Conservation (phyloP, 2,113 vertebrate species). For the Anolis sagrei region DNA sequence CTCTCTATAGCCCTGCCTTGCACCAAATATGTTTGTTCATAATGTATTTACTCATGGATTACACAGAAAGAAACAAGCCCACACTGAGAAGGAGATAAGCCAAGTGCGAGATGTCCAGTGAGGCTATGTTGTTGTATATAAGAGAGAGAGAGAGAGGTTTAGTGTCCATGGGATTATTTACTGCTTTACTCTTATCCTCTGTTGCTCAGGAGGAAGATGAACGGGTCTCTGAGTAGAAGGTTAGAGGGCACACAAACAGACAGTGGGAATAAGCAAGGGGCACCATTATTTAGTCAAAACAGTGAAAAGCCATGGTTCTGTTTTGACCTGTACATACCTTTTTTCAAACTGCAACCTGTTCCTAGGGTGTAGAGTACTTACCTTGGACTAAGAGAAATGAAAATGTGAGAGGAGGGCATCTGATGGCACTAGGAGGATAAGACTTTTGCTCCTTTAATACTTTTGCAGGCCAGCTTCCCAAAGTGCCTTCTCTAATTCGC, state of each 20-base stretch:
- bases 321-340: not conserved
- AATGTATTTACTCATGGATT: constrained; percentile 61
- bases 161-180: constrained; percentile 40
- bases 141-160: constrained; percentile 55
- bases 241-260: not conserved
- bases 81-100: constrained; percentile 24
- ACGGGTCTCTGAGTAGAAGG: not conserved
- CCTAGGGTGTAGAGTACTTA: not conserved
- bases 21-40: constrained; percentile 35
- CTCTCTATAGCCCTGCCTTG: constrained; percentile 1
- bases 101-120: not conserved
- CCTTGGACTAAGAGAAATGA: not conserved
- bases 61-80: constrained; percentile 55
- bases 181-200: not conserved
- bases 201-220: constrained; percentile 39
- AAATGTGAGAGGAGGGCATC: not conserved
- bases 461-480: not conserved
- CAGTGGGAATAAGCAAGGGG: not conserved
- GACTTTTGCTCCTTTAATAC: not conserved
- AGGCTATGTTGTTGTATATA: constrained; percentile 19
- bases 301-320: not conserved
- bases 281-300: not conserved
- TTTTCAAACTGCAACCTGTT: not conserved
- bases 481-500: not conserved
- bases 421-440: not conserved